phyloP scores from a whole-genome alignment of 1,140 invertebrate genomes.

The Antheraea pernyi region DNA sequence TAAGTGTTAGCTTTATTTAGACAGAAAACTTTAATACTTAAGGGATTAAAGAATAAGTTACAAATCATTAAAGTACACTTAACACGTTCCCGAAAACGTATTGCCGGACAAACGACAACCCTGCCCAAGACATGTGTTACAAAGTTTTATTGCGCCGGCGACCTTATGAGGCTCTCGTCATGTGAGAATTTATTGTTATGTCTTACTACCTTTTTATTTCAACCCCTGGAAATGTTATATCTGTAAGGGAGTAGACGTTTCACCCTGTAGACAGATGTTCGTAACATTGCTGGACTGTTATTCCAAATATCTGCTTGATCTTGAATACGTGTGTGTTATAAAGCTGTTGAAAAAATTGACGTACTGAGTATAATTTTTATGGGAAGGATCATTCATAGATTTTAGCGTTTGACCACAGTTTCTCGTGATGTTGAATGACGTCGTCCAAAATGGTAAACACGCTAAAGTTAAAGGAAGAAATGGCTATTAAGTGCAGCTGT shows the following conservation, averaged over 20 bases:
- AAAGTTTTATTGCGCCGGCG: conserved; percentile 50
- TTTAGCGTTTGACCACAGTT: too few relatives aligned
- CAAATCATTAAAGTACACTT: too few relatives aligned
- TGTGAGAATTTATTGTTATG: conserved; percentile 59
- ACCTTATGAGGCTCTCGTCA: conserved; percentile 53
- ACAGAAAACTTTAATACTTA: too few relatives aligned
- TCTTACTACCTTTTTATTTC: conserved; percentile 36
- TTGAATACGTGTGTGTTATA: neutral
- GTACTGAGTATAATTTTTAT: too few relatives aligned
- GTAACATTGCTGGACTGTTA: neutral
- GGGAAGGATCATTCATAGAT: too few relatives aligned
- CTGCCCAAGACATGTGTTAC: conserved; percentile 32
- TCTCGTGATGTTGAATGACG: too few relatives aligned
- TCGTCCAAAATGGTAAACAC: too few relatives aligned
- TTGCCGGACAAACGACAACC: conserved; percentile 24
- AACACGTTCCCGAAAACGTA: too few relatives aligned
- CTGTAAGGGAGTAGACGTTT: neutral
- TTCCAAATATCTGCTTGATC: neutral
- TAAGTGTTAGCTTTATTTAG: too few relatives aligned
- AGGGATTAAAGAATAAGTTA: too few relatives aligned
- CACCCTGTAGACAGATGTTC: neutral
- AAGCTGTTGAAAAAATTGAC: neutral
- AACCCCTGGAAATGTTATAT: neutral
- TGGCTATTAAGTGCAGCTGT: too few relatives aligned
- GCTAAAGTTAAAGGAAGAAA: too few relatives aligned